phyloP scores from a whole-genome alignment of 2,888 invertebrate species.

The Acanthacorydalis orientalis region DNA sequence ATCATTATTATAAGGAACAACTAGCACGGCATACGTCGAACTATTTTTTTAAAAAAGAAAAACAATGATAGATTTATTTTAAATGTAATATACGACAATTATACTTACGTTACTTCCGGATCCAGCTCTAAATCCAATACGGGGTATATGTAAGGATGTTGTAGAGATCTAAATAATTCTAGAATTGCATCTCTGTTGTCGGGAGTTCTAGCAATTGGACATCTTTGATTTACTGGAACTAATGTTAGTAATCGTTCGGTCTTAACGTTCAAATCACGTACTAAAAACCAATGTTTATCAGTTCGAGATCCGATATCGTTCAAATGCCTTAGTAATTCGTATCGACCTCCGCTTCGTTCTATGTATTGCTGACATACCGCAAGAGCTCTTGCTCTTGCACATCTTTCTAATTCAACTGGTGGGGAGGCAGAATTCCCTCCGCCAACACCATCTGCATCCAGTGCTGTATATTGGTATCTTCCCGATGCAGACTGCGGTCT shows the following conservation, averaged over 20 bases:
- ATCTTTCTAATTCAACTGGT: constrained; percentile 44
- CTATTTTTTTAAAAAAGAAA: constrained; percentile 18
- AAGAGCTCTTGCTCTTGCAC: constrained; percentile 46
- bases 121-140: constrained; percentile 67
- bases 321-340: constrained; percentile 62
- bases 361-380: constrained; percentile 43
- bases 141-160: constrained; percentile 87
- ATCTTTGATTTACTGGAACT: constrained; percentile 44
- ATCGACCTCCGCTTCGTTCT: constrained; percentile 46
- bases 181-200: constrained; percentile 51
- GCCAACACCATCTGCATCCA: constrained; percentile 38
- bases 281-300: constrained; percentile 83
- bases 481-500: too few species aligned
- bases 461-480: constrained; percentile 45
- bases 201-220: constrained; percentile 45
- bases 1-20: constrained; percentile 66
- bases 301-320: constrained; percentile 68
- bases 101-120: constrained; percentile 31
- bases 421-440: constrained; percentile 27
- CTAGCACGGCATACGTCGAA: constrained; percentile 45
- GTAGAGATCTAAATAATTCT: constrained; percentile 68
- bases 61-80: too few species aligned
- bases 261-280: constrained; percentile 64
- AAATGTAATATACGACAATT: too few species aligned
- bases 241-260: constrained; percentile 61